Base-by-base conservation (phyloP, 1,140 invertebrate species). In the Pseudobourletiella spinata region DNA sequence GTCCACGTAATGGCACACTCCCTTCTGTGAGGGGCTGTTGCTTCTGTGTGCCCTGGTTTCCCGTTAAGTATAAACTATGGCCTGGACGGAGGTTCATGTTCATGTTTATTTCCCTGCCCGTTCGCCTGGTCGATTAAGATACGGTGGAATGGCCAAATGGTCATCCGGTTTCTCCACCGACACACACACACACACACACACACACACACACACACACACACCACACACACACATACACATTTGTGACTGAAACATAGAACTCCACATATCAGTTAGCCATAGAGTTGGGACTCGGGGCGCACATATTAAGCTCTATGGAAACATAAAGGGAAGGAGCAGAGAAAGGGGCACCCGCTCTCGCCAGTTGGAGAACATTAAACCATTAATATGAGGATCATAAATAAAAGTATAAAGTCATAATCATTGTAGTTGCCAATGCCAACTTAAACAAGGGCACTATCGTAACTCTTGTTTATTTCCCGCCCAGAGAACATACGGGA, bases 61-160 rank as follows among this genome's bases (percentile, higher is more conserved):
- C n/a, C n/a, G n/a, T n/a, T n/a, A n/a, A n/a, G n/a, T n/a, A n/a
- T n/a, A n/a, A n/a, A n/a, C n/a, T n/a, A n/a, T n/a, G n/a, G n/a
- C n/a, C n/a, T n/a, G n/a, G n/a, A n/a, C n/a, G n/a, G n/a, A n/a
- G n/a, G n/a, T n/a, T n/a, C n/a, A n/a, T n/a, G n/a, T 48, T 48
- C 6, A 48, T 48, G 22, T 48, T 48, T 48, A 48, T 48, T 48
- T 48, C 8, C 44, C 44, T 22, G 11, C 44, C 44, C n/a, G 44
- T 4, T 48, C 44, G 44, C 44, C 44, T 48, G 44, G 11, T 48
- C 44, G 44, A 48, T 48, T 48, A 48, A 48, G 44, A 48, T 48
- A 48, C 44, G 44, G 44, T 48, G 44, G 44, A 48, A 48, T 48
- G 44, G 22, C 44, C 44, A 48, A 48, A 48, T 48, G 44, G 44